Base-by-base conservation (phyloP, 2,888 invertebrate species). In the Polydrusus pterygomalis region DNA sequence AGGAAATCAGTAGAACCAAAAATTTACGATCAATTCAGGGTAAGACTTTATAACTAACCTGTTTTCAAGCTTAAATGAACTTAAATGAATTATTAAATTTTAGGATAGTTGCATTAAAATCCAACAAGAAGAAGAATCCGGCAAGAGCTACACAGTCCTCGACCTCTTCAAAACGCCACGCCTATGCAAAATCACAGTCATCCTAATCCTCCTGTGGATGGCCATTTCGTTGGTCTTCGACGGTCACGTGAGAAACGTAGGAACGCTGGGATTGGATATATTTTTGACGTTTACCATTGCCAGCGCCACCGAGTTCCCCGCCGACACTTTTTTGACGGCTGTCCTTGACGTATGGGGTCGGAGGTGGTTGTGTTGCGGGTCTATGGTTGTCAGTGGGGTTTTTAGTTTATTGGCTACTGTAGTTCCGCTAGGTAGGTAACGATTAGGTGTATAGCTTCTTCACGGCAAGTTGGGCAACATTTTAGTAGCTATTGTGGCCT, bases 171-270 rank as follows among this genome's bases (percentile, higher is more conserved):
- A 88, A 82, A 95, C 94, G 0, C 95, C 96, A 0, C 90, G 95
- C 0, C 87, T 97, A 13, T 89, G 96, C 6, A 91, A 91, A 77
- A 94, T 94, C 77, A 94, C 96, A 0, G 88, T 96, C 62, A 89
- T 96, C 0, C 89, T 96, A 20, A 95, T 95, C 80, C 81, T 95
- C 2, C 94, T 96, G 80, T 96, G 96, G 96, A 95, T 96, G 94
- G 92, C 94, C n/a, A 94, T 96, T 72, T 95, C 96, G 0, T 84
- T 96, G 83, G 95, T 95, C 0, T 96, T 96, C 86, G 96, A 96
- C 83, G 96, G 96, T 0, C 96, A 97, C 84, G 96, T 96, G 15
- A 90, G 96, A 83, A 96, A 96, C 84, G 96, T 96, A 0, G 94
- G 95, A 0, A 94, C 95, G 10, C 87, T 96, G 51, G 95, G 95